These are phyloP conservation scores for Sparidentex hasta DNA, from an alignment of 2,797 vertebrate species.

Conservation along the genomic window DNA sequence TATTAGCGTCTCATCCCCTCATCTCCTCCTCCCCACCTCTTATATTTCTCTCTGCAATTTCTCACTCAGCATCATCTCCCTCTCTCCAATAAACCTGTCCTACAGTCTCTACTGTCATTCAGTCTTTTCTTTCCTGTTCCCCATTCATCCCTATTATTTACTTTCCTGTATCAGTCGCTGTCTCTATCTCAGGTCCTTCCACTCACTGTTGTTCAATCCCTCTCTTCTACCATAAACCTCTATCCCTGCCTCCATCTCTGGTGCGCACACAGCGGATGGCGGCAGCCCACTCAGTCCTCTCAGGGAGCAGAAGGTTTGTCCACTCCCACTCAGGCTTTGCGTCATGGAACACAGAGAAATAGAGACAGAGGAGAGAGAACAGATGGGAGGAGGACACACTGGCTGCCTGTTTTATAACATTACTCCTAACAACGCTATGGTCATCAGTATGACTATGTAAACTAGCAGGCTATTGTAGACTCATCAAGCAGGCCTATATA, in stretches of 20 bases:
- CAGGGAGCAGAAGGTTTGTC: conserved; percentile 87
- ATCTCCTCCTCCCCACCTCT: conserved; percentile 19
- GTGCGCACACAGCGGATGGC: conserved; percentile 80
- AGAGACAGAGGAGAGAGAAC: conserved; percentile 77
- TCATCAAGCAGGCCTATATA: conserved; percentile 64
- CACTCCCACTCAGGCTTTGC: conserved; percentile 87
- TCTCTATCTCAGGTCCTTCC: conserved; percentile 50
- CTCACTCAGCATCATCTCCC: conserved; percentile 25
- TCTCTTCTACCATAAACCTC: conserved; percentile 48
- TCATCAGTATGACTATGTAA: conserved; percentile 73
- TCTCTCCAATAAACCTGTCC: conserved; percentile 35
- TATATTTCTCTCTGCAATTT: conserved; percentile 31
- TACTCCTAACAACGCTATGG: conserved; percentile 74
- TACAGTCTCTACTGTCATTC: conserved; percentile 27
- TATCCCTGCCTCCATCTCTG: conserved; percentile 73
- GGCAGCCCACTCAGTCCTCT: conserved; percentile 85
- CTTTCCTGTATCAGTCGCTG: conserved; percentile 34
- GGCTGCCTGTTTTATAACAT: conserved; percentile 83
- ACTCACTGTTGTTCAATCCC: conserved; percentile 29
- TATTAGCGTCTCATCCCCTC: conserved; percentile 44
- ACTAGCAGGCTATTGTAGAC: conserved; percentile 68
- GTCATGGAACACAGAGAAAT: conserved; percentile 86
- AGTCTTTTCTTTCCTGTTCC: conserved; percentile 33
- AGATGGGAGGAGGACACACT: conserved; percentile 82
- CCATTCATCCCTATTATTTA: conserved; percentile 56